Base-by-base conservation (phyloP, 2,888 invertebrate species). In the Drosophila hamatofila region DNA sequence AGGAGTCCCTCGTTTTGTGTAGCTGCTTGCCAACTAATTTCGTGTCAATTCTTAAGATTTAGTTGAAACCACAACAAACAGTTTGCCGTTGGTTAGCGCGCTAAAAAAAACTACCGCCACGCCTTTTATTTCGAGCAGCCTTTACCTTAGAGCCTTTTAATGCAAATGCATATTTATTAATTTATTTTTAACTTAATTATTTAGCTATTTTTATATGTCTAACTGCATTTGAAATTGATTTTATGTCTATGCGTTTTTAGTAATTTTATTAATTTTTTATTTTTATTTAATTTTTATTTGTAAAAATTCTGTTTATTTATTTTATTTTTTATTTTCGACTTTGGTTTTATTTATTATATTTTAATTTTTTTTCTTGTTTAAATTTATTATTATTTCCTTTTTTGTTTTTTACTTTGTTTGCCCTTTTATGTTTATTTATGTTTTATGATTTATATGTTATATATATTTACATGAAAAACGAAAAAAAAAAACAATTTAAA, bases 171-270 rank as follows among this genome's bases (percentile, higher is more conserved):
- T 52, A 52, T 57, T 30, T 59, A 59, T 63, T 69, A 67, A 77
- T 69, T 79, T 25, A 75, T 52, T 68, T 65, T 60, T 44, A 68
- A 72, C 72, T 81, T 51, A 64, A 39, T 58, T 69, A 62, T 41
- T 78, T 70, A 51, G 61, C 64, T 69, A 75, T 49, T 70, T 59
- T 68, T 70, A 74, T 56, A 65, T 90, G 80, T 85, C 87, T 90
- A 90, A 90, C 91, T 85, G 90, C 91, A 90, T 91, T 80, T 75
- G 65, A 84, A 70, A 70, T 49, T 75, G 61, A 75, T 64, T 72
- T 80, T 74, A 86, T 83, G 86, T 86, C 70, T 62, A 55, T 73
- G 71, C 88, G 63, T 88, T 80, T 86, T 60, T 54, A 35, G 33
- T 52, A 37, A 27, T 65, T n/a, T 42, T 58, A 12, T 16, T 25